Evolutionary conservation across 2,888 invertebrate genomes (phyloP).

Genomic region (Phoenoteleia sp.): DNA sequence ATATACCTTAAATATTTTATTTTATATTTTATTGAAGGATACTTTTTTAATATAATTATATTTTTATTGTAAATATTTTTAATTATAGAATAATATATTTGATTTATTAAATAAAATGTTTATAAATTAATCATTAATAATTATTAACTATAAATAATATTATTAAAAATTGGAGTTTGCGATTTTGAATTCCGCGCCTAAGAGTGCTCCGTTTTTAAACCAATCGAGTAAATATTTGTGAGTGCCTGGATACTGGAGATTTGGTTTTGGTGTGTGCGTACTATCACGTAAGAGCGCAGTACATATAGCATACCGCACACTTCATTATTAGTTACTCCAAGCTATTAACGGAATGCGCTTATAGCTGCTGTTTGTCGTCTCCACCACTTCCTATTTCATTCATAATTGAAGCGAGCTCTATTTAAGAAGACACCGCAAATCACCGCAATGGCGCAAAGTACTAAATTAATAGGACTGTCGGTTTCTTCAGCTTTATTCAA

Average conservation of each 20-base stretch:
- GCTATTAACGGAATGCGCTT: conserved; percentile 25
- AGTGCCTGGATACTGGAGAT: background rate
- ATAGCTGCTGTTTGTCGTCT: conserved; percentile 2
- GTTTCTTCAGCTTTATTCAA: conserved; percentile 73
- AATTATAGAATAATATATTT: too few species aligned
- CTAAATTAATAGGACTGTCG: conserved; percentile 74
- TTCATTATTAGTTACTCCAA: background rate
- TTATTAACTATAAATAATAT: too few species aligned
- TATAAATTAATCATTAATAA: too few species aligned
- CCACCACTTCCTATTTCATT: conserved; percentile 22
- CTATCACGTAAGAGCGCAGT: background rate
- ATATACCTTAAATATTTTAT: too few species aligned
- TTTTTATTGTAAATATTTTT: too few species aligned
- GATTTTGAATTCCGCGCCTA: conserved; percentile 6
- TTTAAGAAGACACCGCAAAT: too few species aligned
- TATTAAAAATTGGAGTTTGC: too few species aligned
- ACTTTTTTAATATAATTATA: too few species aligned
- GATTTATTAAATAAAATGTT: too few species aligned
- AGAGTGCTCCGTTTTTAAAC: background rate
- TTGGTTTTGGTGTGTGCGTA: background rate
- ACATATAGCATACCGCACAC: background rate
- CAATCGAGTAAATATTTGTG: background rate
- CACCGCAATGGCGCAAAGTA: conserved; percentile 77
- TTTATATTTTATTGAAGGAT: too few species aligned
- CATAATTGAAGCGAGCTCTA: conserved; percentile 7